Evolutionary conservation across 2,797 vertebrate genomes (phyloP), one percentile per base, ranked within the genome.

Genomic region (Etheostoma perlongum): DNA sequence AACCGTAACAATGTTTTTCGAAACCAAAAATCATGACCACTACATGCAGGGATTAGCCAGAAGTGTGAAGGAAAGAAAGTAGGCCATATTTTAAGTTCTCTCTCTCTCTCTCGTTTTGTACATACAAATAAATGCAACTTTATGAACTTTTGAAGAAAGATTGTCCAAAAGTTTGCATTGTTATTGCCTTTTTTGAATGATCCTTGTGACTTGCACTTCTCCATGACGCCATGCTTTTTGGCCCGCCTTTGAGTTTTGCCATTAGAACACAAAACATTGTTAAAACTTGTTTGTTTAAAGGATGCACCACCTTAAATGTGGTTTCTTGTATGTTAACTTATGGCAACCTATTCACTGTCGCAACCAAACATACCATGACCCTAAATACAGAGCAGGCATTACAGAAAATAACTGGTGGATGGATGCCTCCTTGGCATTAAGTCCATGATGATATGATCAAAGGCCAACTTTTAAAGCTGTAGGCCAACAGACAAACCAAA

Each of bases 401-500:
- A 53, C 16, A 71, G 33, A 76, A 74, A 67, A 60, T 13, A 18
- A 40, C n/a, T 54, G 44, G 67, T 62, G 48, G 68, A 74, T 81
- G 25, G 15, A 68, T 44, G 3, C 58, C 1, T 19, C 30, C 72
- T 69, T n/a, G 57, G 30, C 72, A 21, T 19, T 42, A 52, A 51
- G 48, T 82, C 76, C 49, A 53, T 0, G 15, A 76, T 69, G 54
- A 74, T 53, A 48, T 61, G 74, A 82, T 85, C 76, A 82, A 88
- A 86, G 48, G 13, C n/a, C 33, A 46, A 2, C 16, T 65, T 78
- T 59, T 55, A 55, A 83, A 25, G 49, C 73, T 46, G 27, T 14
- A n/a, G 44, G 36, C 75, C 71, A 65, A 51, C 69, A 85, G 62
- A 85, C 72, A 83, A 79, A 72, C 75, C 72, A 71, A 44, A 85